These are phyloP conservation scores for Clarias fuscus DNA, from an alignment of 2,797 vertebrate genomes.

Conservation along the genomic window DNA sequence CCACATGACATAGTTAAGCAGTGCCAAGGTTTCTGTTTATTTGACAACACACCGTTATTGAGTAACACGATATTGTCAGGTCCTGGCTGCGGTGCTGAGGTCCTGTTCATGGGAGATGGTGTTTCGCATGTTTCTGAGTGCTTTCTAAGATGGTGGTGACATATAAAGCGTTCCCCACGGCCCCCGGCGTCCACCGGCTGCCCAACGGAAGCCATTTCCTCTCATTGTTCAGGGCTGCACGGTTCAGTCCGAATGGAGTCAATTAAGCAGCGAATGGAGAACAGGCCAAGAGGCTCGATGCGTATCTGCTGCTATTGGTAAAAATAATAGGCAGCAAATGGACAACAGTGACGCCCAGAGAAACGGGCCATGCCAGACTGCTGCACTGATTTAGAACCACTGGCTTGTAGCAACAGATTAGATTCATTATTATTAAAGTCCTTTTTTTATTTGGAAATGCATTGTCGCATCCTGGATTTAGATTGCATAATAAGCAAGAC, in stretches of 20 bases:
- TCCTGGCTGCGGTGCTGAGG: neutral
- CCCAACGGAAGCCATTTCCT: constrained; percentile 59
- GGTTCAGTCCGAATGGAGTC: constrained; percentile 53
- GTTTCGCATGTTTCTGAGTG: constrained; percentile 45
- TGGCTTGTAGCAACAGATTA: too few species aligned
- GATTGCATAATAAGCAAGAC: neutral
- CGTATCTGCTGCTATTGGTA: constrained; percentile 36
- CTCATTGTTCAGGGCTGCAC: constrained; percentile 54
- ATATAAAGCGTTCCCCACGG: constrained; percentile 60
- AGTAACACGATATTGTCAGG: constrained; percentile 39
- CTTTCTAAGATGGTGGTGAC: constrained; percentile 58
- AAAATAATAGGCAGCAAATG: constrained; percentile 47
- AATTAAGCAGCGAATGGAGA: constrained; percentile 51
- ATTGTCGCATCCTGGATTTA: neutral
- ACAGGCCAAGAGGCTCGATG: constrained; percentile 54
- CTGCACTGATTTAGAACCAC: neutral
- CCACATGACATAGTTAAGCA: constrained; percentile 4
- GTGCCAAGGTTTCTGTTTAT: constrained; percentile 39
- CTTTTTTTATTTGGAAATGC: too few species aligned
- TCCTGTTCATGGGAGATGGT: constrained; percentile 17
- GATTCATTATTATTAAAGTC: neutral
- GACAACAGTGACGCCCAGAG: constrained; percentile 19
- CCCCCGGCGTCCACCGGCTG: constrained; percentile 46
- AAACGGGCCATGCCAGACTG: neutral
- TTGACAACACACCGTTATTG: constrained; percentile 42